Evolutionary conservation across 2,888 invertebrate species (phyloP).

Genomic region (Cerastis leucographa): DNA sequence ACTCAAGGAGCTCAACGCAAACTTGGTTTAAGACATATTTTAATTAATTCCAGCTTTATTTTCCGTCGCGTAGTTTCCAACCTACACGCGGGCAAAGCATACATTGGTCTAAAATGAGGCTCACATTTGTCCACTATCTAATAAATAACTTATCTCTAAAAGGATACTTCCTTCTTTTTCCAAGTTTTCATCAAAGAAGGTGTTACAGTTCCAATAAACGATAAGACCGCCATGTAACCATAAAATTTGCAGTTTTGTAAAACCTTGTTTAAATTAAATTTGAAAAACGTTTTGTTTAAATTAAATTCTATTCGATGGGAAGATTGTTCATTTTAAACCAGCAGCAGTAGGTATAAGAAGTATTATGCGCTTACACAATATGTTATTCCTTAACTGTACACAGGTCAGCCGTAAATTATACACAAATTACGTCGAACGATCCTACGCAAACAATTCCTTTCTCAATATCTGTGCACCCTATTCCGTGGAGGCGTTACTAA

Average conservation of each 20-base stretch:
- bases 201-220: neutral
- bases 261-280: too few species aligned
- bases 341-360: neutral
- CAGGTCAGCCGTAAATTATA: neutral
- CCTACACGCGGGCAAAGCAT: neutral
- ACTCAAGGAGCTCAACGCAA: too few species aligned
- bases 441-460: slow-evolving; percentile 10
- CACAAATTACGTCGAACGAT: slow-evolving; percentile 17
- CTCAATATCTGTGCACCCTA: slow-evolving; percentile 43
- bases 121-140: neutral
- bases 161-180: too few species aligned
- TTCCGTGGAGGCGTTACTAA: slow-evolving; percentile 18
- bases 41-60: neutral
- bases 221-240: too few species aligned
- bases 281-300: too few species aligned
- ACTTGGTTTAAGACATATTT: neutral
- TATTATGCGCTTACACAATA: neutral
- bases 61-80: neutral
- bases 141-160: neutral
- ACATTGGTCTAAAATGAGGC: neutral
- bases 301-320: too few species aligned
- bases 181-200: neutral
- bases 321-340: neutral
- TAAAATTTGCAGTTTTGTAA: too few species aligned
- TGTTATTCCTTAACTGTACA: neutral